Evolutionary conservation across 2,113 vertebrate genomes (phyloP).

Genomic region (Orthochromis indermauri): DNA sequence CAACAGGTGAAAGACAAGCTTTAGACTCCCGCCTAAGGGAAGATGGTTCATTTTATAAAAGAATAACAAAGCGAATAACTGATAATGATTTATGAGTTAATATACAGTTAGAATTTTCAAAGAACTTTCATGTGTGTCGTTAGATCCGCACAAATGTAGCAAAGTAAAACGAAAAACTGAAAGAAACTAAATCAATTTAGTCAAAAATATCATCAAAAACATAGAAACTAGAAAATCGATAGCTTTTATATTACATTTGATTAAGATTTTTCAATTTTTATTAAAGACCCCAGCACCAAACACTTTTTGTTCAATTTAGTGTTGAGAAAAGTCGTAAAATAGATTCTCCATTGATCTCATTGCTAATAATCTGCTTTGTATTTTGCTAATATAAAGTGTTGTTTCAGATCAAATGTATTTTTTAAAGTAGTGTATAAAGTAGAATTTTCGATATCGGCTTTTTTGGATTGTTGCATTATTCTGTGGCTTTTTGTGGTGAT

Average conservation of each 20-base stretch:
- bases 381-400: neutral
- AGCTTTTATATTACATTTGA: neutral
- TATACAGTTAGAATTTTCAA: no score
- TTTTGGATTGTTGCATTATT: neutral
- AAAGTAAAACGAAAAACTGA: neutral
- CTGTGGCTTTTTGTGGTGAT: no score
- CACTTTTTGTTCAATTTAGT: neutral
- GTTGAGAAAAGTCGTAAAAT: neutral
- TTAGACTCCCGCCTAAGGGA: neutral
- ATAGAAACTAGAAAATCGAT: accelerated
- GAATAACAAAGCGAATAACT: neutral
- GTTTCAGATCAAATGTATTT: neutral
- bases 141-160: neutral
- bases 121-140: no score
- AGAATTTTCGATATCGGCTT: neutral
- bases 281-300: neutral
- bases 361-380: neutral
- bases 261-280: neutral
- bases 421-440: neutral
- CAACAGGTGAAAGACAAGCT: slow-evolving; percentile 5
- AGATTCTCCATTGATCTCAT: neutral
- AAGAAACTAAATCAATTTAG: neutral
- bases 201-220: neutral
- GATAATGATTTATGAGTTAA: neutral
- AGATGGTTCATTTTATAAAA: neutral